Percentiles rank a stretch among this genome's conserved stretches.
Conservation (phyloP, 2,113 vertebrate species). For the Python bivittatus region DNA sequence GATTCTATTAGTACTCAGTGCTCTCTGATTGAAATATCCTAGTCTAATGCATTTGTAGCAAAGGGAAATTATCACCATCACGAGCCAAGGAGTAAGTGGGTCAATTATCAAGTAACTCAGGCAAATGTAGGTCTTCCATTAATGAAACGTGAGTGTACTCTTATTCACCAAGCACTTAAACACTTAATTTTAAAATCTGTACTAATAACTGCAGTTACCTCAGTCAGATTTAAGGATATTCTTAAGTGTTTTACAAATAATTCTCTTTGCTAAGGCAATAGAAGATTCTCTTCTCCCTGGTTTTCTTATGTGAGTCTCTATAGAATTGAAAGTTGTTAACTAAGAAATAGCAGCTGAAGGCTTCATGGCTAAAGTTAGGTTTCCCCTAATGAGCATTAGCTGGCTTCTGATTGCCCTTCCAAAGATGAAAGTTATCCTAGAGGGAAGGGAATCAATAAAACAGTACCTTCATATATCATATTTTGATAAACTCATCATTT, state of each 20-base stretch:
- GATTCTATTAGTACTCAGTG: constrained; percentile 35
- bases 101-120: not conserved
- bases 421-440: not conserved
- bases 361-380: not conserved
- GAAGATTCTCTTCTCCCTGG: not conserved
- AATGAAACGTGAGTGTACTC: not conserved
- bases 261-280: not conserved
- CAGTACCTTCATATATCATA: not conserved
- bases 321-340: not conserved
- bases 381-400: not conserved
- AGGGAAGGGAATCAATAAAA: not conserved
- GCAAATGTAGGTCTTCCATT: constrained; percentile 26
- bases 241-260: constrained; percentile 31
- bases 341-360: not conserved
- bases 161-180: constrained; percentile 1
- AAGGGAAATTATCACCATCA: not conserved
- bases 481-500: not conserved
- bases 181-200: constrained; percentile 40
- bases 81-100: constrained; percentile 34
- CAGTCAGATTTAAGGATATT: constrained; percentile 41
- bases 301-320: not conserved
- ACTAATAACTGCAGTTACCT: constrained; percentile 48
- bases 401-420: not conserved
- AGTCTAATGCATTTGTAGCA: constrained; percentile 15
- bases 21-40: constrained; percentile 15